Base-by-base conservation (phyloP, 2,797 vertebrate genomes). In the Hemibagrus guttatus region DNA sequence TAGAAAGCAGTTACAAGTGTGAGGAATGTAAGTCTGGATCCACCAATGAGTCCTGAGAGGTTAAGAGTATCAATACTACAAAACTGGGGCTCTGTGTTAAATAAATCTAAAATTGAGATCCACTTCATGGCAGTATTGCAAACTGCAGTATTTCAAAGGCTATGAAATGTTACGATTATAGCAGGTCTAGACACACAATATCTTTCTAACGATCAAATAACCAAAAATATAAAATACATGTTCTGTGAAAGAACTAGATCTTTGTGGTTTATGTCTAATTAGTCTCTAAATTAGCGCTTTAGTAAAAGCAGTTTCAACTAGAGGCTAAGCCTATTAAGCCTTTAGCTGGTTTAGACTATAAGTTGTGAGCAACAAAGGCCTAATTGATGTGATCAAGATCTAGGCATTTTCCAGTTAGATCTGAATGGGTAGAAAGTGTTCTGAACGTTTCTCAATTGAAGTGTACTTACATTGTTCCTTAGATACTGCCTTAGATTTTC, bases 321-420 rank as follows among this genome's bases (percentile, higher is more conserved):
- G 28, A 35, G 8, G 19, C 54, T 39, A 58, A 79, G 58, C 17
- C 54, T 23, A 16, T 59, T 58, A 79, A 79, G 54, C 4, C 31
- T 35, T n/a, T 52, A 7, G 54, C 28, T 31, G 75, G 28, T 78
- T 21, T 3, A 2, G 6, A 23, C 31, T 59, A 4, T 79, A 39
- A 13, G 19, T 39, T 35, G 28, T 39, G 19, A 31, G 54, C 75
- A 23, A 23, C 19, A 79, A 79, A 39, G 28, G 6, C 16, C 52
- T 56, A 76, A 28, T 76, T 56, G 56, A 76, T 31, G 52, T 76
- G 17, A 76, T 46, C 42, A 72, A 46, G 69, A 46, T 76, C 74
- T 56, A 12, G 16, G 52, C 8, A 31, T 56, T 56, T 76, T 76
- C n/a, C 49, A 31, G 1, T 76, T 54, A 54, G 13, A 76, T 28